Conservation (phyloP, 2,888 invertebrate species). For the Eupithecia insigniata region DNA sequence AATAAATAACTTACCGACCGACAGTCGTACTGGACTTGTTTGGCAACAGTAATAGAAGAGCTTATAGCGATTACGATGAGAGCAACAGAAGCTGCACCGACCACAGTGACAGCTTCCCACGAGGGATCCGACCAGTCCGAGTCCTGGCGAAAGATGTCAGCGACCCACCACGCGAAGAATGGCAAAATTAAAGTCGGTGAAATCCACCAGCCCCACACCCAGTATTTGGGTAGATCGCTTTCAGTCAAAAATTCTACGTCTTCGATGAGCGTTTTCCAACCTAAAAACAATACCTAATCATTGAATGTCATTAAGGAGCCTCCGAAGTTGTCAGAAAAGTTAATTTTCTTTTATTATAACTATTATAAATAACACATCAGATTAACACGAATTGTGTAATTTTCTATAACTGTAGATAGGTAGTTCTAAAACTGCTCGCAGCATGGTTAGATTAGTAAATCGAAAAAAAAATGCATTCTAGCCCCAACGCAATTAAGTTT, state of each 20-base stretch:
- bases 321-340: background rate
- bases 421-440: too few relatives aligned
- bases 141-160: constrained; percentile 40
- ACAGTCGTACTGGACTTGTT: constrained; percentile 71
- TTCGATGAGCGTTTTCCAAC: constrained; percentile 66
- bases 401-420: too few relatives aligned
- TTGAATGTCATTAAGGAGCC: background rate
- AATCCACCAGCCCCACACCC: constrained; percentile 69
- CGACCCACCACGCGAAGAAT: constrained; percentile 64
- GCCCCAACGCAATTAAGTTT: too few relatives aligned
- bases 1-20: constrained; percentile 51
- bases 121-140: constrained; percentile 54
- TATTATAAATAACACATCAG: too few relatives aligned
- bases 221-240: constrained; percentile 52
- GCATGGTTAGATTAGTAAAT: too few relatives aligned
- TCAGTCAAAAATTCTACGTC: constrained; percentile 72
- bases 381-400: too few relatives aligned
- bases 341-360: background rate
- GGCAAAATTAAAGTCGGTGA: constrained; percentile 56
- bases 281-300: constrained; percentile 51
- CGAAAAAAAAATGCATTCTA: too few relatives aligned
- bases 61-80: constrained; percentile 50
- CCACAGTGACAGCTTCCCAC: constrained; percentile 53
- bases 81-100: constrained; percentile 43
- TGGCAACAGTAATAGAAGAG: constrained; percentile 57